phyloP scores from a whole-genome alignment of 2,113 vertebrate species.

The Romanogobio albipinnatus region DNA sequence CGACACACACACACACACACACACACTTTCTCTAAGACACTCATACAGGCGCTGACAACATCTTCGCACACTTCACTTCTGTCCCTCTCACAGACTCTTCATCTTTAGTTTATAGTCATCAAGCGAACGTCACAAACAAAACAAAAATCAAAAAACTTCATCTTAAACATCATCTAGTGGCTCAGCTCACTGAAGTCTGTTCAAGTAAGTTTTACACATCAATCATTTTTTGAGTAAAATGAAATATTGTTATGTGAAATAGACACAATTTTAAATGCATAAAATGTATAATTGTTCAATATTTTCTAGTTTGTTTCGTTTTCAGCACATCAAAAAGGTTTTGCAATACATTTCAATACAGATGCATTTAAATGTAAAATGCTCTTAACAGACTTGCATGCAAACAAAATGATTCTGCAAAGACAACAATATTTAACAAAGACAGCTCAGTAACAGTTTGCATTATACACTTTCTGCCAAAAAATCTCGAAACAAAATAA shows the following conservation, averaged over 20 bases:
- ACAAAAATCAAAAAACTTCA: background rate
- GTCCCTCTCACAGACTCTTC: background rate
- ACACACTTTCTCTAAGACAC: constrained; percentile 27
- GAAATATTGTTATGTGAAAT: background rate
- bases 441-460: background rate
- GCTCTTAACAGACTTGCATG: background rate
- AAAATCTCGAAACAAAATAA: background rate
- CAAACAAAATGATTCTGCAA: background rate
- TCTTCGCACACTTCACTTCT: constrained; percentile 21
- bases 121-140: background rate
- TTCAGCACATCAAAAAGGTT: background rate
- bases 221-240: background rate
- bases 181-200: background rate
- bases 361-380: background rate
- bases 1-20: constrained; percentile 32
- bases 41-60: background rate
- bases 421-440: background rate
- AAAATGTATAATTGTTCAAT: background rate
- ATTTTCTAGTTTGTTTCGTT: background rate
- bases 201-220: background rate
- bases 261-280: background rate
- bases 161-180: constrained; percentile 8
- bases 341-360: background rate
- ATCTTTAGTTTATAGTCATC: background rate
- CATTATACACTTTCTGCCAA: background rate